Conservation (phyloP, 1,140 invertebrate species). For the Drosophila ohnishii region DNA sequence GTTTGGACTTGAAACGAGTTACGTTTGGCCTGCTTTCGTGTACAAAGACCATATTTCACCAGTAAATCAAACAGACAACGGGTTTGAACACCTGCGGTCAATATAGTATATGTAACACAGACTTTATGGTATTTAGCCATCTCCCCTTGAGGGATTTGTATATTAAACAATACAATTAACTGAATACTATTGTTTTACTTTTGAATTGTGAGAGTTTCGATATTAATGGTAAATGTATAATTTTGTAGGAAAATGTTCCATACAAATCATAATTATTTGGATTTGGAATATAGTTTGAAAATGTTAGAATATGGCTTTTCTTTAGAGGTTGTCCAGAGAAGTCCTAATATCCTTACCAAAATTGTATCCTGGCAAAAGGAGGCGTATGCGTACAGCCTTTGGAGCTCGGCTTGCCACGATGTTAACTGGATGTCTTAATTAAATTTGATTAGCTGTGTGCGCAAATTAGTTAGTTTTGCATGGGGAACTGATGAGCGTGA, state of each 20-base stretch:
- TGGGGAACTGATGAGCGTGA: constrained; percentile 66
- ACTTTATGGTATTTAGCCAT: neutral
- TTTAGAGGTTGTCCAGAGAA: neutral
- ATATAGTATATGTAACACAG: neutral
- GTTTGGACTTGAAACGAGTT: constrained; percentile 32
- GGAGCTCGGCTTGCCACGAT: constrained; percentile 39
- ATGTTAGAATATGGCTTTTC: neutral
- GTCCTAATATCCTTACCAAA: constrained; percentile 6
- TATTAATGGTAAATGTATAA: neutral
- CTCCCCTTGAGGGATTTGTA: neutral
- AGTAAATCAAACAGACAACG: constrained; percentile 71
- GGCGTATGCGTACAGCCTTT: constrained; percentile 47
- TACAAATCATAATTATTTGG: neutral
- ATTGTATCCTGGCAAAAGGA: constrained; percentile 14
- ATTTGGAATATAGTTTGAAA: neutral
- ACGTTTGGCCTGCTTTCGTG: constrained; percentile 53
- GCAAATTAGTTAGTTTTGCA: constrained; percentile 75
- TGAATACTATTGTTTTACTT: neutral
- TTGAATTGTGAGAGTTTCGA: neutral
- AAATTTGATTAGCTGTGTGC: constrained; percentile 80
- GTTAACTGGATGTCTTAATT: constrained; percentile 74
- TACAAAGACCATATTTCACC: constrained; percentile 66
- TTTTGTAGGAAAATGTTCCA: neutral
- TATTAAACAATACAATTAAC: neutral
- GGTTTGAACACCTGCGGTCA: constrained; percentile 28